Conservation (phyloP, 2,797 vertebrate species). For the Pipistrellus nathusii region DNA sequence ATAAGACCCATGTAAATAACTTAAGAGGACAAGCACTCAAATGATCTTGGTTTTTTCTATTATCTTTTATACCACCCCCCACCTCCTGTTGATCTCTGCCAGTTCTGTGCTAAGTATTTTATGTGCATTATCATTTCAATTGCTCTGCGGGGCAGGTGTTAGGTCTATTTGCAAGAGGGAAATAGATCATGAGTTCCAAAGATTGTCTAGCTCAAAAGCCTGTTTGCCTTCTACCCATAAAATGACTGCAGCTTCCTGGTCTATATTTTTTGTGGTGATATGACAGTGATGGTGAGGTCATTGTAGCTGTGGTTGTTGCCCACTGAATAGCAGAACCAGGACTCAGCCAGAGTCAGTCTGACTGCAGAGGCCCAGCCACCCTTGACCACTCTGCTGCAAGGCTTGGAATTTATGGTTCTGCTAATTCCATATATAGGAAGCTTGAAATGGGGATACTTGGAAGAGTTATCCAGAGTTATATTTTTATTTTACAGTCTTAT, state of each 20-base stretch:
- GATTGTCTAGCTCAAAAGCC: background rate
- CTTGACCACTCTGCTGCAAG: background rate
- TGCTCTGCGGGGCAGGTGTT: background rate
- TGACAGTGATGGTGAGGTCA: background rate
- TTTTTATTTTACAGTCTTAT: conserved; percentile 68
- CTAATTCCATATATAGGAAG: conserved; percentile 55
- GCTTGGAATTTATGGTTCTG: background rate
- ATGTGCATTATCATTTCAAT: background rate
- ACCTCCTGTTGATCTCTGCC: background rate
- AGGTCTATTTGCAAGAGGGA: background rate
- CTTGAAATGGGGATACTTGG: conserved; percentile 59
- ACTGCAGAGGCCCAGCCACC: background rate
- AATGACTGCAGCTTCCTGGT: background rate
- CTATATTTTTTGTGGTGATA: background rate
- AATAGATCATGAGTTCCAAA: background rate
- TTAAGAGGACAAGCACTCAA: background rate
- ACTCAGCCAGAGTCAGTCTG: background rate
- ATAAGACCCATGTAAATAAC: background rate
- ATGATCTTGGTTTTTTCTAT: background rate
- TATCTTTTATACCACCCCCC: background rate
- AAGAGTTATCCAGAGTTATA: conserved; percentile 34
- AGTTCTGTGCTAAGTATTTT: background rate
- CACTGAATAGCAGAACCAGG: background rate
- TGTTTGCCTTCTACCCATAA: background rate
- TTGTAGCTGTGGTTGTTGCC: background rate